These are phyloP conservation scores for Eurypyga helias DNA, from an alignment of 2,113 vertebrate genomes.

Conservation along the genomic window DNA sequence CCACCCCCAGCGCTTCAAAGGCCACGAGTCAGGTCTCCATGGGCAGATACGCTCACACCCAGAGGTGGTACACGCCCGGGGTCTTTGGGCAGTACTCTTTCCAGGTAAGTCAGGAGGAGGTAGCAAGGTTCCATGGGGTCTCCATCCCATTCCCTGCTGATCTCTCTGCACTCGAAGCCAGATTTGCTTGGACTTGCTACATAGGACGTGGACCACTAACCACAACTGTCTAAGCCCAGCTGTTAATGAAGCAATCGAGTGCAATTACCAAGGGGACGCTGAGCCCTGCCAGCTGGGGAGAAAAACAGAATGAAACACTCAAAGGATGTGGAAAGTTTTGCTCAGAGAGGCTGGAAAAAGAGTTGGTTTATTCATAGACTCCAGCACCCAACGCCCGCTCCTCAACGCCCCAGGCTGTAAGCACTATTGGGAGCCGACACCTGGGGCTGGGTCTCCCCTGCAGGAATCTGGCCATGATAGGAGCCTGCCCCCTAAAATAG, in stretches of 20 bases:
- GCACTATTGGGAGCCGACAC: neutral
- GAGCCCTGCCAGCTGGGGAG: neutral
- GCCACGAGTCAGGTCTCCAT: neutral
- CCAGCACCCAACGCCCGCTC: neutral
- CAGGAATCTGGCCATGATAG: neutral
- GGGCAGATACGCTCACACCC: rapidly evolving
- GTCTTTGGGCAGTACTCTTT: rapidly evolving
- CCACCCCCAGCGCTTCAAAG: rapidly evolving
- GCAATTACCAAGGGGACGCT: neutral
- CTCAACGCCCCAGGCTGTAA: rapidly evolving
- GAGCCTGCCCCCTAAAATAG: neutral
- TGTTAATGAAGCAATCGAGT: neutral
- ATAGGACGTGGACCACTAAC: neutral
- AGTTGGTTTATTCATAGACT: neutral
- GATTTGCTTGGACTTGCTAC: neutral
- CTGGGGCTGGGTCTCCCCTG: neutral
- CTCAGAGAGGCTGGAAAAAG: neutral
- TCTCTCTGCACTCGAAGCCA: neutral
- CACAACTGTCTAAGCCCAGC: neutral
- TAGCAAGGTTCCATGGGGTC: rapidly evolving
- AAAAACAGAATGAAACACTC: neutral
- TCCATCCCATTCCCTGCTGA: neutral
- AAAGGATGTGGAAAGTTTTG: neutral
- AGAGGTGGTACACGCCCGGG: neutral
- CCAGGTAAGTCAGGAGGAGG: neutral